Evolutionary conservation across 2,113 vertebrate species (phyloP), one percentile per base, ranked within the genome.

Genomic region (Xiphophorus couchianus): DNA sequence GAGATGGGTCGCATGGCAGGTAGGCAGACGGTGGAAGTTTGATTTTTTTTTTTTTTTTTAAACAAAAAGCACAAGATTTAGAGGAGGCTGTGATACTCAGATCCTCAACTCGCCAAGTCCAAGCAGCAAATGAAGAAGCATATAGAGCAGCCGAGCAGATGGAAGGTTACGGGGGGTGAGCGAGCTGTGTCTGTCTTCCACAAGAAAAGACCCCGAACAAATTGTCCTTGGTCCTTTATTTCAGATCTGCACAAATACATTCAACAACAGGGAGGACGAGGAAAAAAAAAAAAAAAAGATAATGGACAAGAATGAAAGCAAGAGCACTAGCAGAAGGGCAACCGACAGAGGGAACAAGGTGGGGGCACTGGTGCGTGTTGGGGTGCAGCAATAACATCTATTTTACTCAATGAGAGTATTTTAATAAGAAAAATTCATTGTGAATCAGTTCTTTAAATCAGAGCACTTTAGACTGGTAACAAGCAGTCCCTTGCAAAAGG

Each of bases 241-340:
- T 84, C 78, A 85, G 81, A 84, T 88, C 83, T 90, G 89, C 79
- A 93, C 88, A 94, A 91, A 93, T 87, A 95, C 91, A 94, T 90
- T 90, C 89, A 90, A 92, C 88, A 68, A 83, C 74, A 89, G 73
- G 69, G 37, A 29, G 90, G 77, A 58, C 51, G 83, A 78, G 66
- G 14, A 80, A 64, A 77, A 78, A 76, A 80, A 64, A 85, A 78
- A 44, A 77, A 76, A 80, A 64, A 79, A 78, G 72, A 37, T 25
- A 77, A 91, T 91, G 87, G 83, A 88, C 84, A 77, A 86, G 84
- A 80, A 93, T 94, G 93, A 88, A 66, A 91, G 89, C 86, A 82
- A 77, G 88, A 87, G 89, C 92, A 88, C 86, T 87, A 78, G 82
- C 82, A 84, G 77, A 86, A 19, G 86, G 83, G 65, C 74, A 76